Conservation (phyloP, 2,113 vertebrate genomes). For the Panthera uncia region DNA sequence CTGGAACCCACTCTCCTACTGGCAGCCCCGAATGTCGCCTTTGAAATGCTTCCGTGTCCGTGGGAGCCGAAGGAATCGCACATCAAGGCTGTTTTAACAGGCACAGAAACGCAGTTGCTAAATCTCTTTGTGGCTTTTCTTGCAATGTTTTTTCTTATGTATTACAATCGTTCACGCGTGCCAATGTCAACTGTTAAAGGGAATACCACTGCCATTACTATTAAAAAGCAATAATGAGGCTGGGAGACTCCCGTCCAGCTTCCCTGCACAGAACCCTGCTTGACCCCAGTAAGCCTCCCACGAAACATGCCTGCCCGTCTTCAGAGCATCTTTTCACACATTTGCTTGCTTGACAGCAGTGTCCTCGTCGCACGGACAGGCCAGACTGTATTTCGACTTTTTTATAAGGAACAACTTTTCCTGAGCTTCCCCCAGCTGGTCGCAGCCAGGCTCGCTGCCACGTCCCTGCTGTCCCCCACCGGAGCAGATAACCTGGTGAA, state of each 20-base stretch:
- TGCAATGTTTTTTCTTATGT: background rate
- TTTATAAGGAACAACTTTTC: rapidly evolving
- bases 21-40: rapidly evolving
- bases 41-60: rapidly evolving
- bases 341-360: rapidly evolving
- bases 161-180: rapidly evolving
- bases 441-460: rapidly evolving
- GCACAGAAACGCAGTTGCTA: background rate
- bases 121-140: background rate
- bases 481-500: no score
- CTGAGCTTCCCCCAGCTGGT: no score
- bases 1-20: background rate
- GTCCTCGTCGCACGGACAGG: rapidly evolving
- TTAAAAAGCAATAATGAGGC: background rate
- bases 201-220: rapidly evolving
- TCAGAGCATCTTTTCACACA: background rate
- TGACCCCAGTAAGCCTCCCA: rapidly evolving
- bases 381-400: no score
- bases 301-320: rapidly evolving
- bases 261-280: rapidly evolving
- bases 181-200: background rate
- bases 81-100: background rate
- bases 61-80: rapidly evolving
- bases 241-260: background rate
- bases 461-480: rapidly evolving